Percentiles rank a stretch among this genome's conserved stretches.
phyloP scores from a whole-genome alignment of 2,113 vertebrate species.

The Clarias magur region DNA sequence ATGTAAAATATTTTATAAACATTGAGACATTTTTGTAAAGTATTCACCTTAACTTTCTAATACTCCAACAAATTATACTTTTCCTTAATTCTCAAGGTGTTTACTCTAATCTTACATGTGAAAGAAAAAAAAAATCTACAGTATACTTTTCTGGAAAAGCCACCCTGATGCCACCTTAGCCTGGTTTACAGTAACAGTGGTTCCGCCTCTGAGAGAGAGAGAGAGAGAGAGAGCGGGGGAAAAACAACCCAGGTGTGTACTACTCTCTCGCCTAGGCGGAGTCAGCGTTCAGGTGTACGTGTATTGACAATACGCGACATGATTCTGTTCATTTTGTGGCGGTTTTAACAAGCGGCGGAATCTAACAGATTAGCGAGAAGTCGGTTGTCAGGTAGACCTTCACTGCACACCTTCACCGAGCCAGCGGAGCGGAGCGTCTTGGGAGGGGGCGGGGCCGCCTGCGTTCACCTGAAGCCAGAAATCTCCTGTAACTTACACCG shows the following conservation, averaged over 20 bases:
- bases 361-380: neutral
- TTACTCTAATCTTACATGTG: neutral
- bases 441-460: neutral
- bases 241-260: neutral
- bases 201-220: neutral
- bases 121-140: neutral
- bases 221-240: too few species aligned
- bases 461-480: neutral
- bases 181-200: neutral
- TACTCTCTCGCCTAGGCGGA: slow-evolving; percentile 11
- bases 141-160: neutral
- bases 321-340: neutral
- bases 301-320: neutral
- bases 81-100: neutral
- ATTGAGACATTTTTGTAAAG: neutral
- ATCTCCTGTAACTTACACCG: neutral
- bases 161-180: neutral
- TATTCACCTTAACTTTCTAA: neutral
- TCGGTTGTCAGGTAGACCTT: neutral
- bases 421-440: neutral
- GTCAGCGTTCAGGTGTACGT: slow-evolving; percentile 18
- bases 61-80: neutral
- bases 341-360: neutral
- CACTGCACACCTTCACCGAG: neutral
- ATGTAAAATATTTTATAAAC: too few species aligned